Evolutionary conservation across 2,797 vertebrate genomes (phyloP), one percentile per base, ranked within the genome.

Genomic region (Halcyon smyrnensis): DNA sequence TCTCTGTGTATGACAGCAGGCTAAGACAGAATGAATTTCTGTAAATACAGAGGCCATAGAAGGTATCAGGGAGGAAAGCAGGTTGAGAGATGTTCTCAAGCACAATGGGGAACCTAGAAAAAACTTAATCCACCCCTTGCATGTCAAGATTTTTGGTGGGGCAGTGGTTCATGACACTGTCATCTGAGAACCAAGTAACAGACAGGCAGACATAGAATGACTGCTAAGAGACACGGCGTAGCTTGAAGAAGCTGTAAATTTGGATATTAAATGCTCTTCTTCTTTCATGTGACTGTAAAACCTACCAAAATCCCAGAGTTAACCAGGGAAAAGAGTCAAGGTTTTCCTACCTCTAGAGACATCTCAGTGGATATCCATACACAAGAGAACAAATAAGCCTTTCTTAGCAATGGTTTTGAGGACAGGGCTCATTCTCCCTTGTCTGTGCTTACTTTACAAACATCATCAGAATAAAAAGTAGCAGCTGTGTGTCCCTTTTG

Each of bases 1-100:
- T 13, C 7, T 57, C 23, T 6, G 19, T 1, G 3, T 25, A 5
- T 21, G 62, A 20, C 0, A 3, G 17, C 27, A 75, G 16, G 30
- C 23, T 68, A 37, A 8, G 3, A 43, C 46, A 76, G 64, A 48
- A 69, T 0, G 1, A 53, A 24, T 46, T 32, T n/a, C 27, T 59
- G 30, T 68, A 63, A 63, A 76, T 56, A 54, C 15, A 68, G 54
- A 64, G 11, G 24, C 36, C 32, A 7, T 0, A 0, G 13, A 46
- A 69, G 16, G 20, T 54, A 39, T 50, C 4, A 1, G 39, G 77
- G 43, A 19, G 27, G 23, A 62, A 71, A 67, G 9, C n/a, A 64
- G 39, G 45, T 56, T 54, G 56, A 32, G 28, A 50, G 32, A 32
- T 39, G 15, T 63, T 67, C 53, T 60, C 37, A 78, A 39, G 28